Evolutionary conservation across 2,888 invertebrate species (phyloP).

Genomic region (Petrolisthes cinctipes): DNA sequence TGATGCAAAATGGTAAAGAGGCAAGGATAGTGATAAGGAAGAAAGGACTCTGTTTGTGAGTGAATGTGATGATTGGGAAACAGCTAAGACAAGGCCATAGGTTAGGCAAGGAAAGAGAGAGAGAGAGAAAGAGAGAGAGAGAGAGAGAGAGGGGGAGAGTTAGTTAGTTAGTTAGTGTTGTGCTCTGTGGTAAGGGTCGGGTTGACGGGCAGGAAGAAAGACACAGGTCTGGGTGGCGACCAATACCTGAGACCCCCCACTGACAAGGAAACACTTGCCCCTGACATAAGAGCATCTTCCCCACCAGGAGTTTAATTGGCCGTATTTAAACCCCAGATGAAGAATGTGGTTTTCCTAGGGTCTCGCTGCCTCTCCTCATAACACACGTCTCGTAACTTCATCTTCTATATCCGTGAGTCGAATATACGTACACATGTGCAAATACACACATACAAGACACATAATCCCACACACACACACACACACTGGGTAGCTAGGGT

Average conservation of each 20-base stretch:
- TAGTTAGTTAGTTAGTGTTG: neutral
- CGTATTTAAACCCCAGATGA: conserved; percentile 18
- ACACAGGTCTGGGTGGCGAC: too few species aligned
- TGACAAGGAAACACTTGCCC: conserved; percentile 9
- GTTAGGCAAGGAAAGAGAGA: neutral
- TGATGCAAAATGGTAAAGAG: neutral
- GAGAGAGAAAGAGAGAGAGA: neutral
- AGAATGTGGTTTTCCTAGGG: neutral
- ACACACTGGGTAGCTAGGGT: too few species aligned
- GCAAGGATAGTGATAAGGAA: neutral
- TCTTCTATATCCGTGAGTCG: too few species aligned
- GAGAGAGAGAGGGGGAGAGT: neutral
- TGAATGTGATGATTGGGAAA: conserved; percentile 2
- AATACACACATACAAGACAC: too few species aligned
- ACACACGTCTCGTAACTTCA: too few species aligned
- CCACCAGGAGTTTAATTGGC: conserved; percentile 41
- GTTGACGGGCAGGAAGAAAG: neutral
- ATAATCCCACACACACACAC: neutral
- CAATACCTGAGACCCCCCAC: neutral
- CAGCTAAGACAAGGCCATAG: neutral
- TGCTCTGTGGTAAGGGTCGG: neutral
- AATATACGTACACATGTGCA: too few species aligned
- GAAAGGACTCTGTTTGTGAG: neutral
- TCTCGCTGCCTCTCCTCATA: too few species aligned
- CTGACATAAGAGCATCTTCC: conserved; percentile 31